Evolutionary conservation across 2,888 invertebrate genomes (phyloP).

Genomic region (Allophyes oxyacanthae): DNA sequence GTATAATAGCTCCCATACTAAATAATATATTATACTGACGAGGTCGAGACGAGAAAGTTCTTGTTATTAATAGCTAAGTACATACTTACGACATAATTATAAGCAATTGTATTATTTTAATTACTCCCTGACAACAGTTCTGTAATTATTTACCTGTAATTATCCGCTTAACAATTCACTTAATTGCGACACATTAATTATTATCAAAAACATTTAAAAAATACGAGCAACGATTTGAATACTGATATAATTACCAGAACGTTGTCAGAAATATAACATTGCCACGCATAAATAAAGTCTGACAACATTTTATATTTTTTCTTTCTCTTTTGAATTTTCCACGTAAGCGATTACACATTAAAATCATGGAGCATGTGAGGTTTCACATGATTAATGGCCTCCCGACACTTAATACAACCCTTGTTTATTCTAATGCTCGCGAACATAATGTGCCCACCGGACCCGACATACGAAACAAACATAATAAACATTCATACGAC

Average conservation of each 20-base stretch:
- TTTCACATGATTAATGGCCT: conserved; percentile 70
- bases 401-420: conserved; percentile 65
- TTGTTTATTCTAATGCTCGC: conserved; percentile 66
- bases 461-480: conserved; percentile 39
- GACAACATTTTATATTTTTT: conserved; percentile 46
- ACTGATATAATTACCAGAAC: conserved; percentile 47
- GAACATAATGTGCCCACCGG: conserved; percentile 52
- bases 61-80: too few species aligned
- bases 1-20: too few species aligned
- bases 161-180: conserved; percentile 19
- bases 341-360: conserved; percentile 66
- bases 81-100: too few species aligned
- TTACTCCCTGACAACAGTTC: conserved; percentile 4
- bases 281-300: conserved; percentile 49
- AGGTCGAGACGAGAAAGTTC: too few species aligned
- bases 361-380: conserved; percentile 66
- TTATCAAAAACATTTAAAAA: conserved; percentile 37
- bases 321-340: conserved; percentile 64
- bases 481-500: conserved; percentile 28
- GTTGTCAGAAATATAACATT: conserved; percentile 32
- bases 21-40: too few species aligned
- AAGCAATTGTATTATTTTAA: background rate
- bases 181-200: conserved; percentile 30
- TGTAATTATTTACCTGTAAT: conserved; percentile 19
- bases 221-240: conserved; percentile 44